Base-by-base conservation (phyloP, 2,888 invertebrate species). In the Caenorhabditis sp. region DNA sequence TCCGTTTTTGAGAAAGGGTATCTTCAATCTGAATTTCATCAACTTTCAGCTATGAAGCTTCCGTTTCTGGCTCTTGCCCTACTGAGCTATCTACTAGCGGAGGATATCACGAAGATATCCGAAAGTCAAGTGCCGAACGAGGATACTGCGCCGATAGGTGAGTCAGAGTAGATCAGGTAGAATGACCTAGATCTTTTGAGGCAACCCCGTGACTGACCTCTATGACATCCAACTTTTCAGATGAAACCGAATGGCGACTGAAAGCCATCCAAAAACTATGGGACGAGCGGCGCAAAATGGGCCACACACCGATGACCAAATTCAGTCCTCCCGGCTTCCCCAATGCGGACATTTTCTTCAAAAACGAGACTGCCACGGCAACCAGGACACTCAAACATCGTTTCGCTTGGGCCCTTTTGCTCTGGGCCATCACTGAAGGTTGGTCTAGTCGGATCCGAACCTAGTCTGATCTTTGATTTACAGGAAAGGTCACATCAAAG, bases 391-490 rank as follows among this genome's bases (percentile, higher is more conserved):
- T 90, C 70, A 90, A 90, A 64, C 90, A 90, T 77, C 81, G 90
- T 8, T 90, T 89, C 80, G 85, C 87, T 6, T 90, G 90, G 90
- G 88, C 89, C 12, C 83, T 90, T 6, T 47, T 89, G 3, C 80
- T 90, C 64, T 90, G 90, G 90, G 89, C 88, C 0, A 83, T 90
- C 10, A 76, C 87, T 16, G 90, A 90, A 69, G 90, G 90, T 56
- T 8, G 41, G 28, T 47, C 47, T 49, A 47, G 47, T 49, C 12
- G 16, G 19, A 31, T 49, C 7, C 12, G 16, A 14, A 1, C 5
- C 26, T 24, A 0, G 24, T 12, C 3, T 19, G 35, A 22, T 12
- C 14, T 58, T 22, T 44, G 41, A 26, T 38, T 79, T 74, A 22
- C 61, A 81, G 81, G 81, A 75, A 80, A 79, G 38, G 74, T 77